Percentiles rank a stretch among this genome's conserved stretches.
Evolutionary conservation across 2,888 invertebrate species (phyloP).

Genomic region (Litoditis marina): DNA sequence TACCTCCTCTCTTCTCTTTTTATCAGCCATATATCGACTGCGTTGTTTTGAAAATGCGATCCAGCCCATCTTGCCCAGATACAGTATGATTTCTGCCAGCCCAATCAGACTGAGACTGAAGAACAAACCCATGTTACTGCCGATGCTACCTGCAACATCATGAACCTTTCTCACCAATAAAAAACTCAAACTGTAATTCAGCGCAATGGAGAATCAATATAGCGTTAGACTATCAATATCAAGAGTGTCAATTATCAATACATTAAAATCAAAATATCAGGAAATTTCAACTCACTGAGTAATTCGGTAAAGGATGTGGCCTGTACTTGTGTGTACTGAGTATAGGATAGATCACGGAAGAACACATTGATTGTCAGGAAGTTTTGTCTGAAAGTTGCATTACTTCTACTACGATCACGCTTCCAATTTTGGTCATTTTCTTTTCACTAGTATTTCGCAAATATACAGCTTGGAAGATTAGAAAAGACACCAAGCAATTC

Average conservation of each 20-base stretch:
- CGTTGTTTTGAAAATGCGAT: slow-evolving; percentile 46
- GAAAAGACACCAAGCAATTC: no score
- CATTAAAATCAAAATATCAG: no score
- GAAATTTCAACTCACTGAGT: slow-evolving; percentile 26
- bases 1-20: no score
- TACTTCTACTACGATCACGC: not conserved
- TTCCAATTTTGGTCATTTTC: no score
- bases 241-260: no score
- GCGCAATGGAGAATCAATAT: no score
- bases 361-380: slow-evolving; percentile 45
- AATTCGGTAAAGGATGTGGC: slow-evolving; percentile 31
- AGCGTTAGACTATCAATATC: no score
- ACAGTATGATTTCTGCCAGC: slow-evolving; percentile 53
- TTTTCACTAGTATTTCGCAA: no score
- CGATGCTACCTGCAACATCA: slow-evolving; percentile 56
- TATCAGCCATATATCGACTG: slow-evolving; percentile 40
- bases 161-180: no score
- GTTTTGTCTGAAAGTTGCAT: slow-evolving; percentile 22
- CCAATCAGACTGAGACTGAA: slow-evolving; percentile 58
- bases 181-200: no score
- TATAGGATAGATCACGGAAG: slow-evolving; percentile 49
- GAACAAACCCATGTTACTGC: slow-evolving; percentile 61
- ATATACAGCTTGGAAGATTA: no score
- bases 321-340: slow-evolving; percentile 48
- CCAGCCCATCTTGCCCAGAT: slow-evolving; percentile 55